Percentiles rank a stretch among this genome's conserved stretches.
These are phyloP conservation scores for Hemicordylus capensis DNA, from an alignment of 2,113 vertebrate genomes.

Conservation along the genomic window DNA sequence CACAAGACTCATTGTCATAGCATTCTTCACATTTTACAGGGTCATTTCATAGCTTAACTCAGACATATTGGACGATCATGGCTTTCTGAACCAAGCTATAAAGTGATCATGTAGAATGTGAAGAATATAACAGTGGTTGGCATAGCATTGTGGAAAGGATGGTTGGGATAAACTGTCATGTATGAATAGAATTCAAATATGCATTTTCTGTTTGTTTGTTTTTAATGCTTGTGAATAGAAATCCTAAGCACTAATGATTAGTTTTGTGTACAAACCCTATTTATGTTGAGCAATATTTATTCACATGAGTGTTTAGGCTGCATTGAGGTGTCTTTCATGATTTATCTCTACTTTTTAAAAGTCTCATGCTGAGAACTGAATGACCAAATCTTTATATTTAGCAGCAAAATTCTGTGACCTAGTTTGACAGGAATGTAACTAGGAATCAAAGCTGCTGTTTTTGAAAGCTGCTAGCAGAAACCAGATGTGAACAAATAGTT, in stretches of 20 bases:
- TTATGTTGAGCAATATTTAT: not conserved
- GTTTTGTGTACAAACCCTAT: not conserved
- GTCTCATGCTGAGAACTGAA: not conserved
- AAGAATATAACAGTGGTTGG: not conserved
- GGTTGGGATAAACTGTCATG: not conserved
- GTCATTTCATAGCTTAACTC: too few species aligned
- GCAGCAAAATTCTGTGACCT: not conserved
- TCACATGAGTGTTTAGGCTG: not conserved
- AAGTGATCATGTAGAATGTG: not conserved
- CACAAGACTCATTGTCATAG: too few species aligned
- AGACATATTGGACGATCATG: too few species aligned
- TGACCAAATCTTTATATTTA: slow-evolving; percentile 4
- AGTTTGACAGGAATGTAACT: not conserved
- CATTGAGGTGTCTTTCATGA: not conserved
- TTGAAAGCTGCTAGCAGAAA: not conserved
- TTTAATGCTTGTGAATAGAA: not conserved
- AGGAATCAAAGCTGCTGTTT: not conserved
- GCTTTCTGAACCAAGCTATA: too few species aligned
- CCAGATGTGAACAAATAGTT: not conserved
- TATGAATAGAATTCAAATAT: not conserved
- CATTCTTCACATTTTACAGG: too few species aligned
- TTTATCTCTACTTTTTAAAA: not conserved
- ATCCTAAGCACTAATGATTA: not conserved
- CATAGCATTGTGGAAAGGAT: not conserved
- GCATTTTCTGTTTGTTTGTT: not conserved